Evolutionary conservation across 2,888 invertebrate genomes (phyloP), one percentile per base, ranked within the genome.

Genomic region (Phasia obesa): DNA sequence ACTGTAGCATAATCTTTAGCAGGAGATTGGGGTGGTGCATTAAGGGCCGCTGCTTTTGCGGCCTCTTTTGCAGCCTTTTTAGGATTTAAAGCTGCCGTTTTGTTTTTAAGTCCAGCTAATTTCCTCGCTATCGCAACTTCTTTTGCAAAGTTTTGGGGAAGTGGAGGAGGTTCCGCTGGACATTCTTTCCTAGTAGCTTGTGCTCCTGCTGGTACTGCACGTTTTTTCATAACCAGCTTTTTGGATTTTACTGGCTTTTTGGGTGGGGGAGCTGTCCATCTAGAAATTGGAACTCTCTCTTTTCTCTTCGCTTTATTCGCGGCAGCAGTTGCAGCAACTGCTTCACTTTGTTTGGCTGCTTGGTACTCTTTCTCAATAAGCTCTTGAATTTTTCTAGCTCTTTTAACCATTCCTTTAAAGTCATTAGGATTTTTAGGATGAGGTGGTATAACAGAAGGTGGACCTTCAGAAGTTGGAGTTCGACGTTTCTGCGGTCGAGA

Each of bases 381-480:
- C 42, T 76, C 17, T 17, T 81, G 47, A 25, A 81, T 81, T 73
- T 73, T 73, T n/a, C 62, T 76, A 42, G 76, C 64, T 67, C 70
- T 76, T 53, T 53, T 71, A 9, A 44, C 25, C 47, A 81, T 81
- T 11, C 60, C n/a, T 53, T 49, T 65, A 21, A n/a, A 81, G 21
- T 81, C 71, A 0, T 21, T 53, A 6, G 71, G 76, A 51, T 81
- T 65, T 60, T 31, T 60, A 0, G 81, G 76, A 60, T 76, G 65
- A 19, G 35, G 7, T 15, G 76, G 71, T 31, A 81, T 44, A 19
- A 64, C 49, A 55, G 59, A 44, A 0, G 76, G n/a, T n/a, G n/a
- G 65, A 15, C 62, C 42, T 51, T 73, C 81, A 1, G 65, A 71
- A 21, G 76, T 62, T 3, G n/a, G 62, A 25, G 49, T 21, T 6